Evolutionary conservation across 2,113 vertebrate species (phyloP), one percentile per base, ranked within the genome.

Genomic region (Pseudorhombus dupliciocellatus): DNA sequence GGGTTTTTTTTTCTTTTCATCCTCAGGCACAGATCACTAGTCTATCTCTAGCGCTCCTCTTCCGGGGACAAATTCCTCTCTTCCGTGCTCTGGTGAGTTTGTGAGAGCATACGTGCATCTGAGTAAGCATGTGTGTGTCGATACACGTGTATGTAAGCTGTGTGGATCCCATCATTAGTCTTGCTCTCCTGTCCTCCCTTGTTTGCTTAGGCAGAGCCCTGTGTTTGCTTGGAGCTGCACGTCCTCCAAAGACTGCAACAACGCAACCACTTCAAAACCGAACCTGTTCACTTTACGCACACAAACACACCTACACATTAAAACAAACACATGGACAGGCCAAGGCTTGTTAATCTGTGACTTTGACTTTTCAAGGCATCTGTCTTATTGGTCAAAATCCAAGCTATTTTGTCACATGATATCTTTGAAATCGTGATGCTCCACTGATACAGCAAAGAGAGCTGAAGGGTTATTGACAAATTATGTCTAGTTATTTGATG

Each of bases 141-240:
- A 34, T 78, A 40, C 62, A 70, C 83, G 89, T 90, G 88, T 85
- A 40, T 77, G 69, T 80, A 87, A 84, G 92, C 94, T 91, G 93
- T 85, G 91, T 91, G 93, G 84, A 89, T 94, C 93, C 91, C 92
- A 79, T 94, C 95, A 94, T 97, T 94, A 94, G 94, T 97, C 95
- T 96, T 91, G 84, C 80, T 88, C 89, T 85, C 91, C 94, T 91
- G 95, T 95, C 95, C 95, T 90, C 94, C 95, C 93, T 91, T 92
- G 95, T 95, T 95, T 96, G 93, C 92, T 95, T 91, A 94, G 85
- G 88, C 63, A 73, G 75, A 85, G 75, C 88, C 73, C 66, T 53
- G 60, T 92, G 86, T 92, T 92, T 92, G 88, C 85, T 84, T 54
- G 83, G 74, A 79, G 75, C 81, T 83, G 72, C 71, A 62, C 63